Percentiles rank a stretch among this genome's conserved stretches.
These are phyloP conservation scores for Diacarnus erythraeanus DNA, from an alignment of 37 sponge, comb jelly and placozoan species.

Conservation along the genomic window DNA sequence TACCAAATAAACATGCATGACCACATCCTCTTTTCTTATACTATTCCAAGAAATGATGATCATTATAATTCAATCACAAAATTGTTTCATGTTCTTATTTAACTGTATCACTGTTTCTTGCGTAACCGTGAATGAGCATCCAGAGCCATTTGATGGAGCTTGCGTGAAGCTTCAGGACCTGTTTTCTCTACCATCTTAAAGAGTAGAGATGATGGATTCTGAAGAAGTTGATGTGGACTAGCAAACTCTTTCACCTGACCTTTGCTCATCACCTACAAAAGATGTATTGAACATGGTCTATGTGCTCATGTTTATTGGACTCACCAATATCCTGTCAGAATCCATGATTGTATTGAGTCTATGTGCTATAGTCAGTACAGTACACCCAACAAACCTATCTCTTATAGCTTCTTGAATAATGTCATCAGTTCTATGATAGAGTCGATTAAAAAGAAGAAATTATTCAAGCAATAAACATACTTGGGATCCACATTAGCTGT, in stretches of 20 bases:
- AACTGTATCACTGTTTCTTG: background rate
- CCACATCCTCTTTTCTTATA: too few relatives aligned
- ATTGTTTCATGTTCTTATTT: too few relatives aligned
- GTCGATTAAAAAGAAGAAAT: background rate
- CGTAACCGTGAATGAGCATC: slow-evolving; percentile 8
- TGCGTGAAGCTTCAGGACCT: slow-evolving; percentile 36
- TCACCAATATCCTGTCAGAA: slow-evolving; percentile 81
- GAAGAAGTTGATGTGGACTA: slow-evolving; percentile 41
- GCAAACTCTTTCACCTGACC: slow-evolving; percentile 65
- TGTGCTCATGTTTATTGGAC: background rate
- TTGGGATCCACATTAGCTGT: slow-evolving; percentile 87
- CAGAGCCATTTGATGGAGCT: slow-evolving; percentile 53
- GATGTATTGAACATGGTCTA: background rate
- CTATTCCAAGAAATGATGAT: too few relatives aligned
- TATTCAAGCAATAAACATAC: slow-evolving; percentile 23
- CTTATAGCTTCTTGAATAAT: slow-evolving; percentile 87
- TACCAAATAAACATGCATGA: too few relatives aligned
- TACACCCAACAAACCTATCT: slow-evolving; percentile 78
- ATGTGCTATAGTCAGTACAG: slow-evolving; percentile 95
- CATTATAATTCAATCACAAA: too few relatives aligned
- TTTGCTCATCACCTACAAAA: slow-evolving; percentile 43
- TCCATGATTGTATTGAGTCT: slow-evolving; percentile 97
- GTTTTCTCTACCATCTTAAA: slow-evolving; percentile 50
- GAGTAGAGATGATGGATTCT: slow-evolving; percentile 31
- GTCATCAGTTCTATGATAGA: slow-evolving; percentile 77